Evolutionary conservation across 1,140 invertebrate genomes (phyloP).

Genomic region (Forficula auricularia): DNA sequence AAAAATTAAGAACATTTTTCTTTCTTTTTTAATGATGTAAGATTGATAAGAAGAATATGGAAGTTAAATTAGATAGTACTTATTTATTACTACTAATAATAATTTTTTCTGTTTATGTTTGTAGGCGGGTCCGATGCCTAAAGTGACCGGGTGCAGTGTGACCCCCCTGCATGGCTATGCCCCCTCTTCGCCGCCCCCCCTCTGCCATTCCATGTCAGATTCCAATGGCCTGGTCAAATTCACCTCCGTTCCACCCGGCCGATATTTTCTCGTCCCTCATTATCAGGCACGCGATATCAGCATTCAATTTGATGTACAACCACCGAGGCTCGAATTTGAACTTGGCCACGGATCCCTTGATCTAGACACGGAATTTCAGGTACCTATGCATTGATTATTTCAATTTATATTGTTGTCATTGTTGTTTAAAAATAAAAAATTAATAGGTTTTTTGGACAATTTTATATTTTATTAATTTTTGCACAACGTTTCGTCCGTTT

Average conservation of each 20-base stretch:
- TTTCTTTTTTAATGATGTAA: too few relatives aligned
- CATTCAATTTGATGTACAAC: conserved; percentile 63
- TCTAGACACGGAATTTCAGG: conserved; percentile 57
- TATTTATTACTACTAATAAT: too few relatives aligned
- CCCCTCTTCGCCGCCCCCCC: conserved; percentile 21
- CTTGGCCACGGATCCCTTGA: conserved; percentile 53
- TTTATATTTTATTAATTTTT: neutral
- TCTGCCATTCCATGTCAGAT: conserved; percentile 63
- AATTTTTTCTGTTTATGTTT: too few relatives aligned
- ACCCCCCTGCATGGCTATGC: conserved; percentile 31
- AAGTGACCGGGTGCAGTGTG: conserved; percentile 37
- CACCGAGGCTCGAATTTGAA: conserved; percentile 43
- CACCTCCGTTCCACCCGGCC: conserved; percentile 53
- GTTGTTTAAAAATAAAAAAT: too few relatives aligned
- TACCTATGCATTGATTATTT: too few relatives aligned
- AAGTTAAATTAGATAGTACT: too few relatives aligned
- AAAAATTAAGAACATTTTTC: too few relatives aligned
- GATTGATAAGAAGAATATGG: too few relatives aligned
- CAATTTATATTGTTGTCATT: too few relatives aligned
- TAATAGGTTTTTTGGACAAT: neutral
- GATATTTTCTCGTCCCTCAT: conserved; percentile 51
- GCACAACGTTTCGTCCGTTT: neutral
- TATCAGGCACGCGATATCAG: conserved; percentile 36
- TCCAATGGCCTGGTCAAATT: conserved; percentile 62
- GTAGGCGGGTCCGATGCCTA: conserved; percentile 18